These are phyloP conservation scores for Benthosema pterotum DNA, from an alignment of 2,797 vertebrate genomes.

Conservation along the genomic window DNA sequence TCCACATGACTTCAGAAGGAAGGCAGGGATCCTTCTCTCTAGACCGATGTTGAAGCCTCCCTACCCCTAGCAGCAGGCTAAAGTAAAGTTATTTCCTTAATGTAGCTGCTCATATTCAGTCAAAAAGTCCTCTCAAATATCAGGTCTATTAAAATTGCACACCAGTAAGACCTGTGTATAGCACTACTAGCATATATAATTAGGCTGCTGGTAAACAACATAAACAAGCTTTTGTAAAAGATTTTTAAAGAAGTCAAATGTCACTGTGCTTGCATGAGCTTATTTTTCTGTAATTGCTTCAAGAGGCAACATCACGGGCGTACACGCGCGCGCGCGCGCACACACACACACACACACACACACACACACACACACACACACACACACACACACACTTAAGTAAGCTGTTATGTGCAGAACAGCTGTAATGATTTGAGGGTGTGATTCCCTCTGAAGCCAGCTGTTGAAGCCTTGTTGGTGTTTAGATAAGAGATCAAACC, in stretches of 20 bases:
- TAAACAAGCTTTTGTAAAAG: not conserved
- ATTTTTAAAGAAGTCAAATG: not conserved
- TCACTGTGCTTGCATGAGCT: not conserved
- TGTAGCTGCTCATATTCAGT: slow-evolving; percentile 19
- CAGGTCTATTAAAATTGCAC: slow-evolving; percentile 8
- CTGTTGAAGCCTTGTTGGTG: slow-evolving; percentile 2
- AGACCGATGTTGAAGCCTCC: slow-evolving; percentile 11
- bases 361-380: too few species aligned
- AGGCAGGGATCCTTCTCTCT: slow-evolving; percentile 20
- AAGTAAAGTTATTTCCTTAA: slow-evolving; percentile 41
- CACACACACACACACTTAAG: slow-evolving; percentile 3
- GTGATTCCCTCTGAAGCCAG: slow-evolving; percentile 5
- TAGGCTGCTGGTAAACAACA: not conserved
- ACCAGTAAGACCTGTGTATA: not conserved
- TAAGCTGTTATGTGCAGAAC: not conserved
- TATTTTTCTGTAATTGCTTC: not conserved
- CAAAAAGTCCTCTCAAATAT: slow-evolving; percentile 21
- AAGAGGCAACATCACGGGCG: slow-evolving; percentile 11
- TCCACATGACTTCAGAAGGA: slow-evolving; percentile 57
- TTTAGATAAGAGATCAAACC: not conserved
- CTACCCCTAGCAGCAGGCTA: slow-evolving; percentile 8
- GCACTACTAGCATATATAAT: not conserved
- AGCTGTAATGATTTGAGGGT: too few species aligned
- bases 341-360: not conserved
- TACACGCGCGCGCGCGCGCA: too few species aligned